Base-by-base conservation (phyloP, 23 tunicate species). In the Ascidia mentula region DNA sequence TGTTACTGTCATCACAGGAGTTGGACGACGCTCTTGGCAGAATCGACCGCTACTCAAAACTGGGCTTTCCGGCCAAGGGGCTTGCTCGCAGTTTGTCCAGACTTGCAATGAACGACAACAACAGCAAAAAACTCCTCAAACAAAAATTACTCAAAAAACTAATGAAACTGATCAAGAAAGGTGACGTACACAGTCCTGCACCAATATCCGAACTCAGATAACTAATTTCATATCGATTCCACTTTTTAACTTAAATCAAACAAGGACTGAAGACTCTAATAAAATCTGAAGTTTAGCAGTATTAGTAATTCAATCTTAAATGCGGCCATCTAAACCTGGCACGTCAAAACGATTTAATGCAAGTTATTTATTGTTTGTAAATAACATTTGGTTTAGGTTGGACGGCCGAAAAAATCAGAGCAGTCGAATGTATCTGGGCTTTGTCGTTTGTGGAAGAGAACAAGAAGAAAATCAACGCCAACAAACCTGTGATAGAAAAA, bases 361-460 rank as follows among this genome's bases (percentile, higher is more conserved):
- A n/a, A n/a, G n/a, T n/a, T n/a, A n/a, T n/a, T n/a, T n/a, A n/a
- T n/a, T n/a, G n/a, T n/a, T n/a, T n/a, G n/a, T n/a, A n/a, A n/a
- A n/a, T n/a, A n/a, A n/a, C n/a, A n/a, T n/a, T n/a, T n/a, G n/a
- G 22, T 53, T 3, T 9, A 53, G 65, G 65, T 53, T 26, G 24
- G 28, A 28, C 24, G 2, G 65, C 22, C 4, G 65, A 53, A 53
- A 26, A 53, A 53, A 53, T 28, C 13, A 53, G 22, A 53, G 65
- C 65, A 53, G 65, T 53, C 28, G 24, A 53, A 3, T 53, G 65
- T 28, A 53, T 53, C 65, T 53, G 65, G 65, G 65, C 65, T 53
- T 53, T 53, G 65, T 53, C 65, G 24, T 53, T 53, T 53, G 65
- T 53, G 4, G 13, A 53, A 53, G 65, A 53, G 13, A 53, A 53